Conservation (phyloP, 1,140 invertebrate species). For the Drosophila busckii region DNA sequence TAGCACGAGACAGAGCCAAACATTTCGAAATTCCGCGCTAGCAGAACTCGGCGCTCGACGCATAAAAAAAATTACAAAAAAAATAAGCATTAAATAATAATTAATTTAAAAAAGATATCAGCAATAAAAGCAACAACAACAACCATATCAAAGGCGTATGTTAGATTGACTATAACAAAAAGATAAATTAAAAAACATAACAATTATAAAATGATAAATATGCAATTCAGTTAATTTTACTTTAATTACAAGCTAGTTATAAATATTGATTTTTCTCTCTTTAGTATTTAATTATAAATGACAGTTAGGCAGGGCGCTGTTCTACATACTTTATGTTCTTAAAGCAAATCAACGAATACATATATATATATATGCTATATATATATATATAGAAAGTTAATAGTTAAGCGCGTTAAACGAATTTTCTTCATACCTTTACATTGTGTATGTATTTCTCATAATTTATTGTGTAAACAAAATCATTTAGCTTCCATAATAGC, state of each 20-base stretch:
- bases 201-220: slow-evolving; percentile 23
- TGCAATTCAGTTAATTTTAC: slow-evolving; percentile 10
- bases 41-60: slow-evolving; percentile 49
- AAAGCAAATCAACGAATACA: slow-evolving; percentile 68
- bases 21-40: slow-evolving; percentile 72
- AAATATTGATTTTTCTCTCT: slow-evolving; percentile 12
- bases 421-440: slow-evolving; percentile 32
- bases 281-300: slow-evolving; percentile 15
- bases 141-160: slow-evolving; percentile 78
- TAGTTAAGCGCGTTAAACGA: slow-evolving; percentile 38
- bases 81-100: slow-evolving; percentile 24
- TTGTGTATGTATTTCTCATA: slow-evolving; percentile 20
- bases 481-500: slow-evolving; percentile 24
- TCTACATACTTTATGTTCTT: slow-evolving; percentile 40
- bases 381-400: slow-evolving; percentile 36
- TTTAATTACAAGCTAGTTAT: slow-evolving; percentile 20
- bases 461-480: slow-evolving; percentile 15
- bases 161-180: slow-evolving; percentile 64
- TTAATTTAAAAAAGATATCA: slow-evolving; percentile 63
- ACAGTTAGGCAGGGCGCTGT: slow-evolving; percentile 33
- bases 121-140: slow-evolving; percentile 77
- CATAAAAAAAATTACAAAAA: slow-evolving; percentile 47
- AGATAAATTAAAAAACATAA: slow-evolving; percentile 27
- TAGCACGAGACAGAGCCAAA: slow-evolving; percentile 55
- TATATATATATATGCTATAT: slow-evolving; percentile 28